Evolutionary conservation across 1,140 invertebrate species (phyloP).

Genomic region (Macrobrachium nipponense): DNA sequence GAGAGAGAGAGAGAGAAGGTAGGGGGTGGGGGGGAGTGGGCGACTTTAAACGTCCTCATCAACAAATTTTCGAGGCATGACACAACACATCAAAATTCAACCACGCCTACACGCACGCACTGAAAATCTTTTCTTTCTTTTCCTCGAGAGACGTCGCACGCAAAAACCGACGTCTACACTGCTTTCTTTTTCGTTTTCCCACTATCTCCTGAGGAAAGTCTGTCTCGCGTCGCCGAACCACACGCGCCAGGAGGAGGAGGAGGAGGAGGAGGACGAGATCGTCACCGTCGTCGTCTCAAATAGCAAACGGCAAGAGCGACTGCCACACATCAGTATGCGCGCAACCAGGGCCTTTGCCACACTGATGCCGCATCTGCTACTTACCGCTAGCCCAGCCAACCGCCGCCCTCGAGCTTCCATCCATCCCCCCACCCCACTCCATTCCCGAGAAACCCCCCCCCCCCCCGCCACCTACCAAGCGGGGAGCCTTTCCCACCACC

Average conservation of each 20-base stretch:
- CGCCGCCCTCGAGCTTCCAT: not conserved
- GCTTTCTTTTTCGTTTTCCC: too few relatives aligned
- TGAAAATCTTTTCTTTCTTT: too few relatives aligned
- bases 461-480: not conserved
- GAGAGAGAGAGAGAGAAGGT: too few relatives aligned
- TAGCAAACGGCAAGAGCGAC: not conserved
- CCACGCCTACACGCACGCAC: too few relatives aligned
- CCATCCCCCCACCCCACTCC: not conserved
- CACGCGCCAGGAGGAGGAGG: not conserved
- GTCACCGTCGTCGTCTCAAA: not conserved
- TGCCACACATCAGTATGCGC: constrained; percentile 6
- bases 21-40: not conserved
- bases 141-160: too few relatives aligned
- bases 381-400: not conserved
- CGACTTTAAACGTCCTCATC: too few relatives aligned
- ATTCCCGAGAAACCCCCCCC: not conserved
- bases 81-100: too few relatives aligned
- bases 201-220: too few relatives aligned
- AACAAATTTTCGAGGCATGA: too few relatives aligned
- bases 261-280: too few relatives aligned
- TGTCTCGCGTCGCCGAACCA: not conserved
- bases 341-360: constrained; percentile 26
- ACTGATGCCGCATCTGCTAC: constrained; percentile 26
- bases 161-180: too few relatives aligned
- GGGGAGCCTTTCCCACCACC: not conserved